Evolutionary conservation across 2,888 invertebrate species (phyloP).

Genomic region (Tipula lateralis): DNA sequence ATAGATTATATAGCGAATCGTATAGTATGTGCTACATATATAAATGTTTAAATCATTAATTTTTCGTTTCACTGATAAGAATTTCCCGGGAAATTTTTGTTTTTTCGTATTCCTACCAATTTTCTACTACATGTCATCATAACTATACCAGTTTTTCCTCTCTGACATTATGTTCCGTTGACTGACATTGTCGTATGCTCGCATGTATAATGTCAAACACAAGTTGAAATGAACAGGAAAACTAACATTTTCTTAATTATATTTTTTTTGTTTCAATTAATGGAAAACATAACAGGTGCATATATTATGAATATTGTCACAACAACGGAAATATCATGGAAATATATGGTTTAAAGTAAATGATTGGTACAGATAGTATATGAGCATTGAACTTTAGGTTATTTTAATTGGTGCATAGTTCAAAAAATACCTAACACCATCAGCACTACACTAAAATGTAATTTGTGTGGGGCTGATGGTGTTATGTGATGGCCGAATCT

Average conservation of each 20-base stretch:
- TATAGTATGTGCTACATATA: no score
- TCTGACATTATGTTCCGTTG: background rate
- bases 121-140: background rate
- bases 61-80: background rate
- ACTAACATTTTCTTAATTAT: background rate
- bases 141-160: background rate
- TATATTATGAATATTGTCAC: background rate
- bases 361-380: background rate
- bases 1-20: background rate
- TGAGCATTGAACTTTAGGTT: no score
- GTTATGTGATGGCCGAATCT: no score
- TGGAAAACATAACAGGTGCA: background rate
- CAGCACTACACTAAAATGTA: no score
- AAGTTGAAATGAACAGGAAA: background rate
- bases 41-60: background rate
- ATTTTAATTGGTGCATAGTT: no score
- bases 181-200: background rate
- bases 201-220: background rate
- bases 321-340: background rate
- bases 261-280: background rate
- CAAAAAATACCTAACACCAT: no score
- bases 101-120: background rate
- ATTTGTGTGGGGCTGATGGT: no score
- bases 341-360: background rate
- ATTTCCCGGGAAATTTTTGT: background rate